Base-by-base conservation (phyloP, 2,797 vertebrate species). In the Diplodus sargus region DNA sequence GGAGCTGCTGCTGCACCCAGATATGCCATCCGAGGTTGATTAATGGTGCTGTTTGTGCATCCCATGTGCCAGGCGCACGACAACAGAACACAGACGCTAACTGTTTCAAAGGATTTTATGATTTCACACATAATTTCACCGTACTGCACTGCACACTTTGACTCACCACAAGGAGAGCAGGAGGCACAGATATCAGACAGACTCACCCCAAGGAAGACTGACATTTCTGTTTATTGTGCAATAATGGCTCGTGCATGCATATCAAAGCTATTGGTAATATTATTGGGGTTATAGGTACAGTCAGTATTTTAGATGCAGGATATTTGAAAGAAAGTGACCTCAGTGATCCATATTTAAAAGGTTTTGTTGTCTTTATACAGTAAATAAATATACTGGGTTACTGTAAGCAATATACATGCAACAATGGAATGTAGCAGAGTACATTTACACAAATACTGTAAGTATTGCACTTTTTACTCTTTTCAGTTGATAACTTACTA, bases 1-100 rank as follows among this genome's bases (percentile, higher is more conserved):
- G 42, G 34, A 76, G 53, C 74, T 87, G 60, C 78, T 86, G 61
- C 79, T 84, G 63, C 45, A 84, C 85, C 85, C 65, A 89, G 82
- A 90, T 87, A 91, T 87, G 89, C 59, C 88, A 87, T 70, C 71
- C 47, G 0, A 52, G 14, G 71, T 78, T 90, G 87, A 92, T 86
- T 83, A 85, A 92, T 91, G 86, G 82, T 68, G 75, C 76, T 67
- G 47, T 39, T 63, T 73, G 57, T 69, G 49, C 52, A 78, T 88
- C 75, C 78, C 51, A 73, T 78, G 80, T 84, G 74, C 69, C 67
- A 74, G 28, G n/a, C 60, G 4, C 20, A 68, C 25, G 48, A 71
- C 76, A 84, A 65, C n/a, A 82, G 43, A 43, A 77, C 68, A 82
- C 43, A 87, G 18, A 42, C 18, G 14, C 17, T 57, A 28, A 74